Evolutionary conservation across 2,888 invertebrate species (phyloP).

Genomic region (Anoncus sp.): DNA sequence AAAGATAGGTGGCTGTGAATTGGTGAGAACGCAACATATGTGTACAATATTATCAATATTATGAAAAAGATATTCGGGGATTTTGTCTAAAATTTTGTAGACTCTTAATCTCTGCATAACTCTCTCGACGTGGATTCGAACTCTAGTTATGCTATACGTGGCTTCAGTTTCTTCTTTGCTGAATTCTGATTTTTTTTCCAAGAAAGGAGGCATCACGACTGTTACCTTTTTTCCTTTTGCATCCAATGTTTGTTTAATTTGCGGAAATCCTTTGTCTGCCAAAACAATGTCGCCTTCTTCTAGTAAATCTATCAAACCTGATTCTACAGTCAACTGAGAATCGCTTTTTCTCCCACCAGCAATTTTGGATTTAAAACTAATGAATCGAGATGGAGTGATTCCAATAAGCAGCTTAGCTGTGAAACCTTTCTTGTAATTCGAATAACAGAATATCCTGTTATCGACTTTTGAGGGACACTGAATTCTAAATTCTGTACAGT

Average conservation of each 20-base stretch:
- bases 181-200: conserved; percentile 19
- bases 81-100: conserved; percentile 36
- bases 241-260: conserved; percentile 38
- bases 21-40: conserved; percentile 37
- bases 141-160: conserved; percentile 27
- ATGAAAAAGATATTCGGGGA: conserved; percentile 38
- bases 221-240: conserved; percentile 39
- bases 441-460: conserved; percentile 42
- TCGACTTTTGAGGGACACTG: conserved; percentile 45
- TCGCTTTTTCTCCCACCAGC: conserved; percentile 46
- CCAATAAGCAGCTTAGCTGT: conserved; percentile 54
- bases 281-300: conserved; percentile 48
- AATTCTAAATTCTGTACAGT: conserved; percentile 54
- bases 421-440: conserved; percentile 50
- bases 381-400: conserved; percentile 55
- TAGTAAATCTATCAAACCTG: conserved; percentile 43
- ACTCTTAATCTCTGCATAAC: conserved; percentile 44
- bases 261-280: conserved; percentile 55
- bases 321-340: conserved; percentile 48
- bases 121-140: conserved; percentile 43
- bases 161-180: conserved; percentile 28
- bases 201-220: conserved; percentile 43
- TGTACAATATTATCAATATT: conserved; percentile 37
- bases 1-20: conserved; percentile 44
- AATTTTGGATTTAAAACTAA: conserved; percentile 51